These are phyloP conservation scores for Boleophthalmus pectinirostris DNA, from an alignment of 2,113 vertebrate genomes.

Conservation along the genomic window DNA sequence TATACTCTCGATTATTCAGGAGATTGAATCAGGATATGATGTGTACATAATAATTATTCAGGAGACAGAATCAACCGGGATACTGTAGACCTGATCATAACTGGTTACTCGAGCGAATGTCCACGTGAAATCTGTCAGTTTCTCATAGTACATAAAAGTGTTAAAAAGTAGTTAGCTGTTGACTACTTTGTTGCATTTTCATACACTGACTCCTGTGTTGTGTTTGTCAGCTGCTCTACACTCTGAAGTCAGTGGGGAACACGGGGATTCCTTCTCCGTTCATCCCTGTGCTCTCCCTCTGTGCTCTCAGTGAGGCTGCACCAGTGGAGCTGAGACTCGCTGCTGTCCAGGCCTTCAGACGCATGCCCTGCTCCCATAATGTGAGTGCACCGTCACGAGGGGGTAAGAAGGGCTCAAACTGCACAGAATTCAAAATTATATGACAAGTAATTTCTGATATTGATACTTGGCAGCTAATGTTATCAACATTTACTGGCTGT, in stretches of 20 bases:
- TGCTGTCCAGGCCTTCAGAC: slow-evolving; percentile 83
- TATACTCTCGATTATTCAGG: too few species aligned
- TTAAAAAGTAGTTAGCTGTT: too few species aligned
- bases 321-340: slow-evolving; percentile 71
- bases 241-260: slow-evolving; percentile 81
- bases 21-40: too few species aligned
- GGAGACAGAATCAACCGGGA: too few species aligned
- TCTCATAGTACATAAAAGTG: too few species aligned
- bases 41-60: too few species aligned
- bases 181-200: background rate
- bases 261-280: slow-evolving; percentile 74
- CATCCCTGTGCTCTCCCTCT: slow-evolving; percentile 66
- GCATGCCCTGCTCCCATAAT: slow-evolving; percentile 77
- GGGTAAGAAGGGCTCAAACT: background rate
- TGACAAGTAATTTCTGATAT: too few species aligned
- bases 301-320: slow-evolving; percentile 58
- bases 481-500: too few species aligned
- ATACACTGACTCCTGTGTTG: slow-evolving; percentile 12
- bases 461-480: too few species aligned
- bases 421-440: background rate
- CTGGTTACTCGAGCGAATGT: too few species aligned
- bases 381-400: background rate
- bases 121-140: too few species aligned
- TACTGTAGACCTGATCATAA: too few species aligned
- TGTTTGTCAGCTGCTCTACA: slow-evolving; percentile 71